Percentiles rank a stretch among this genome's conserved stretches.
These are phyloP conservation scores for Lasioglossum leucozonium DNA, from an alignment of 2,888 invertebrate genomes.

Conservation along the genomic window DNA sequence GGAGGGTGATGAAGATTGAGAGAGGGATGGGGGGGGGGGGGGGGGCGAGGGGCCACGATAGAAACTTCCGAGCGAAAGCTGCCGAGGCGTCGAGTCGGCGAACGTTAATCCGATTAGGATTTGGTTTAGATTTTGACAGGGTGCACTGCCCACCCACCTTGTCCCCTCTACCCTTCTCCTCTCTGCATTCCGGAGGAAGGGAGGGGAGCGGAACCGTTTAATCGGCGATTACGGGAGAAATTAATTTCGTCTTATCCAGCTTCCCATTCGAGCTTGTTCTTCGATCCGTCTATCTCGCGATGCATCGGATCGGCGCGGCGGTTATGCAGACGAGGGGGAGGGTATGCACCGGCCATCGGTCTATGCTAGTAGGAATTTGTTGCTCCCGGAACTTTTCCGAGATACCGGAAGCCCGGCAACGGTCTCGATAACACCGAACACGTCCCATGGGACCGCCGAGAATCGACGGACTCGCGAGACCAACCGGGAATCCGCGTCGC, in stretches of 20 bases:
- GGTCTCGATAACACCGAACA: slow-evolving; percentile 4
- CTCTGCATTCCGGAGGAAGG: neutral
- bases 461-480: neutral
- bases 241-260: slow-evolving; percentile 64
- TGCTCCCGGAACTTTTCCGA: neutral
- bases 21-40: neutral
- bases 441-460: neutral
- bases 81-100: slow-evolving; percentile 58
- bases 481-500: neutral
- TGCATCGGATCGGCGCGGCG: neutral
- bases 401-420: neutral
- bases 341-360: neutral
- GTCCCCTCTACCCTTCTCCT: neutral
- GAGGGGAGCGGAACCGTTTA: slow-evolving; percentile 45
- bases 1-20: rapidly evolving
- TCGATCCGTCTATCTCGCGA: neutral
- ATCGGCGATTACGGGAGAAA: slow-evolving; percentile 71
- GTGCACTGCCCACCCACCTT: slow-evolving; percentile 24
- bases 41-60: slow-evolving; percentile 1
- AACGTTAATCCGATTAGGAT: slow-evolving; percentile 74
- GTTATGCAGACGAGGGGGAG: too few species aligned
- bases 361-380: neutral
- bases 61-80: slow-evolving; percentile 64
- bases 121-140: slow-evolving; percentile 72
- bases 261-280: slow-evolving; percentile 19